phyloP scores from a whole-genome alignment of 1,140 invertebrate genomes.

The Whitmania pigra region DNA sequence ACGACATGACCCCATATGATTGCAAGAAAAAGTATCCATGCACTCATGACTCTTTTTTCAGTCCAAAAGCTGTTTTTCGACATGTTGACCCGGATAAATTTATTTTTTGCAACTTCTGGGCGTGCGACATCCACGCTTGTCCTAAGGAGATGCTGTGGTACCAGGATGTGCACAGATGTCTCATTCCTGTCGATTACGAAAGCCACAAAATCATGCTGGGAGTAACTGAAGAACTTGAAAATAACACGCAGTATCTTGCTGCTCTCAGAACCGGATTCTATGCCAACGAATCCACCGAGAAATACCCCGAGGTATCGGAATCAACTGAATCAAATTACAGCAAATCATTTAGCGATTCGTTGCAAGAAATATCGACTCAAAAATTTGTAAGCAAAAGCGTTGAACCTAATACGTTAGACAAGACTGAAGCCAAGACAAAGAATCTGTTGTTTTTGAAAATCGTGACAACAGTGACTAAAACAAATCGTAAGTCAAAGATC shows the following conservation, averaged over 20 bases:
- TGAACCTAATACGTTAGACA: too few relatives aligned
- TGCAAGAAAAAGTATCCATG: conserved; percentile 1
- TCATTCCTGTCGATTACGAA: not conserved
- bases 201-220: not conserved
- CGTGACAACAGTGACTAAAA: too few relatives aligned
- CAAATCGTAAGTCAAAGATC: too few relatives aligned
- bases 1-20: not conserved
- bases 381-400: too few relatives aligned
- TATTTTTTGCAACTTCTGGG: conserved; percentile 8
- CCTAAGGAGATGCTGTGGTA: not conserved
- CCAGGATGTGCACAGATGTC: conserved; percentile 6
- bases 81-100: conserved; percentile 1
- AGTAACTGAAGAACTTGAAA: not conserved
- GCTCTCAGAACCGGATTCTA: not conserved
- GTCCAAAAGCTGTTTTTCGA: not conserved
- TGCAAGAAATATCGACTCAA: too few relatives aligned
- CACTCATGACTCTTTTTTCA: conserved; percentile 3
- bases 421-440: too few relatives aligned
- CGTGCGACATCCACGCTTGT: not conserved
- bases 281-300: not conserved
- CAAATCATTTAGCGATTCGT: too few relatives aligned
- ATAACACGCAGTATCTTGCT: not conserved
- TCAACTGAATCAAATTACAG: too few relatives aligned
- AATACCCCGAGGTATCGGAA: not conserved
- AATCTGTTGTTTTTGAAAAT: too few relatives aligned